Base-by-base conservation (phyloP, 2,113 vertebrate species). In the Dicentrarchus labrax region DNA sequence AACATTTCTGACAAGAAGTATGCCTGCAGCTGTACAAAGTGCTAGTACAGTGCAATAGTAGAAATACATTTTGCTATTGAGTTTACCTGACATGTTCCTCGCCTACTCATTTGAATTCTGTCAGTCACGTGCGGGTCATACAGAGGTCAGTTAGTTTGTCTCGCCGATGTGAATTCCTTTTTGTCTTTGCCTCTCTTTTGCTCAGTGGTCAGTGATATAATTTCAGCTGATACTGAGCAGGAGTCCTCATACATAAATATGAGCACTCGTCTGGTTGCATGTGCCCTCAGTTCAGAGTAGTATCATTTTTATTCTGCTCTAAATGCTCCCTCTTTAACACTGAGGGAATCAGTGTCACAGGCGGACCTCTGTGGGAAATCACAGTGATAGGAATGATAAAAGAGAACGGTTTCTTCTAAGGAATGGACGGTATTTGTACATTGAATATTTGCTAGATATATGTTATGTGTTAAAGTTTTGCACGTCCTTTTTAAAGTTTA, bases 221-320 rank as follows among this genome's bases (percentile, higher is more conserved):
- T 76, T 82, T 69, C 16, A 78, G 6, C 45, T 75, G 72, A 62
- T 83, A 65, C 45, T 19, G 45, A 88, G 78, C 70, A 51, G 22
- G 45, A 56, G 43, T 10, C 19, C 65, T 91, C 74, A 83, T 90
- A 57, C 65, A 86, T 86, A 89, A 85, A 84, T 69, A 88, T 87
- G 80, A 90, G 80, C 17, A 19, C 36, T 57, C 11, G 2, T 61
- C 81, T 82, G 51, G 50, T 71, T 82, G 64, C 47, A 12, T 68
- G 51, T 41, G 76, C 76, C 78, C 77, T 72, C 48, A 41, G 70
- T 85, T 86, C 79, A 80, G 59, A 83, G 67, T 47, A 21, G n/a
- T 68, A 62, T 83, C 57, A 75, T 84, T 73, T 89, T 50, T 65
- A 72, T 69, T 59, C 47, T 2, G 9, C 56, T 88, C 51, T 80